These are phyloP conservation scores for Nymphicus hollandicus DNA, from an alignment of 2,113 vertebrate species.

Conservation along the genomic window DNA sequence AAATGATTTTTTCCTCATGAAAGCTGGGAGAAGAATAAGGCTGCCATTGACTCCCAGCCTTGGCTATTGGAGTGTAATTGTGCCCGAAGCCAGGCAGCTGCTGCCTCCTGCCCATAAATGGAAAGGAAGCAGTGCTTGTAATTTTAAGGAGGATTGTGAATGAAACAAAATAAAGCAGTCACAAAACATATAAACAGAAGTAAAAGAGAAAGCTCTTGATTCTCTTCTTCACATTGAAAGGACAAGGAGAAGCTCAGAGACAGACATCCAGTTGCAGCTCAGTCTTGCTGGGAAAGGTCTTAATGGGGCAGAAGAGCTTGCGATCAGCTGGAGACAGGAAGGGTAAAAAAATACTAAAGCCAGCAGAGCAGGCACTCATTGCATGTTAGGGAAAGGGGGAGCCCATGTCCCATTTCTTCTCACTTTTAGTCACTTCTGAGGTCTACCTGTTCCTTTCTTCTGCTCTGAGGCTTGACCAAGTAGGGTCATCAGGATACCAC, in stretches of 20 bases:
- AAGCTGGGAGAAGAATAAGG: background rate
- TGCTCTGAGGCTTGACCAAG: background rate
- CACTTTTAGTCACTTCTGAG: background rate
- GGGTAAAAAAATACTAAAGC: background rate
- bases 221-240: background rate
- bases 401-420: background rate
- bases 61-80: slow-evolving; percentile 21
- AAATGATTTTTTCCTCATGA: slow-evolving; percentile 26
- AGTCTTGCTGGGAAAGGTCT: slow-evolving; percentile 9
- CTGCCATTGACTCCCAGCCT: background rate
- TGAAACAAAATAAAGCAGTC: slow-evolving; percentile 22
- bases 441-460: background rate
- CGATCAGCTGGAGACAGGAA: background rate
- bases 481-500: background rate
- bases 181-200: background rate
- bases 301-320: background rate
- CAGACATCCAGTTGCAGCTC: background rate
- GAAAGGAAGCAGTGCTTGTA: background rate
- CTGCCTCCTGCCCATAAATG: slow-evolving; percentile 29
- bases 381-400: background rate
- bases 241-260: background rate
- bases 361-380: background rate
- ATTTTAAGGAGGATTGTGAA: slow-evolving; percentile 41
- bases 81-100: slow-evolving; percentile 55
- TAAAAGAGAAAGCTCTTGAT: background rate